phyloP scores from a whole-genome alignment of 2,888 invertebrate genomes.

The Pseudococcus jackbeardsleyi region DNA sequence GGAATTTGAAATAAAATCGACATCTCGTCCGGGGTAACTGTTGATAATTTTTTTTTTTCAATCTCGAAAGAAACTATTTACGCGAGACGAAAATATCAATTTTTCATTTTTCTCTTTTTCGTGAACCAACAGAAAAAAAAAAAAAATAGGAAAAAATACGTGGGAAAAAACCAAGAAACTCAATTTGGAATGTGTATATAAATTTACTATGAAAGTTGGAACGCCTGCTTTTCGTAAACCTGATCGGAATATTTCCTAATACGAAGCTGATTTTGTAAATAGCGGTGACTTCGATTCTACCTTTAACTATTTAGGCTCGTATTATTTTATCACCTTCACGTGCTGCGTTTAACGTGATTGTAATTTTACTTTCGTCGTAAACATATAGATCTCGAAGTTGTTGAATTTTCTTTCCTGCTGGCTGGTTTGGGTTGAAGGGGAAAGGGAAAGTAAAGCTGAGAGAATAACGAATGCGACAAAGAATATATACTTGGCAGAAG shows the following conservation, averaged over 20 bases:
- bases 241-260: constrained; percentile 48
- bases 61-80: constrained; percentile 20
- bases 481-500: background rate
- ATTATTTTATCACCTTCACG: constrained; percentile 54
- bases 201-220: background rate
- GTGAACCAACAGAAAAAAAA: background rate
- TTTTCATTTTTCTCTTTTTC: constrained; percentile 27
- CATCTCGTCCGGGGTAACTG: background rate
- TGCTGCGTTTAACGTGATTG: constrained; percentile 49
- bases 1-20: constrained; percentile 38
- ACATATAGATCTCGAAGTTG: constrained; percentile 24
- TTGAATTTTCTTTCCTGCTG: background rate
- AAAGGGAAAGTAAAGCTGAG: background rate
- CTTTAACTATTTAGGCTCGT: constrained; percentile 50
- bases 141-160: too few relatives aligned
- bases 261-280: constrained; percentile 22
- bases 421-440: background rate
- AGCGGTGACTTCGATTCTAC: constrained; percentile 18
- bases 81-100: constrained; percentile 29
- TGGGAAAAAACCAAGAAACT: background rate
- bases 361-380: constrained; percentile 42
- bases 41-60: constrained; percentile 51
- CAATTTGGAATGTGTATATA: constrained; percentile 17
- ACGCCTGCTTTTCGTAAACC: constrained; percentile 23
- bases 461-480: constrained; percentile 32